Percentiles rank a stretch among this genome's conserved stretches.
Evolutionary conservation across 2,113 vertebrate genomes (phyloP).

Genomic region (Phainopepla nitens): DNA sequence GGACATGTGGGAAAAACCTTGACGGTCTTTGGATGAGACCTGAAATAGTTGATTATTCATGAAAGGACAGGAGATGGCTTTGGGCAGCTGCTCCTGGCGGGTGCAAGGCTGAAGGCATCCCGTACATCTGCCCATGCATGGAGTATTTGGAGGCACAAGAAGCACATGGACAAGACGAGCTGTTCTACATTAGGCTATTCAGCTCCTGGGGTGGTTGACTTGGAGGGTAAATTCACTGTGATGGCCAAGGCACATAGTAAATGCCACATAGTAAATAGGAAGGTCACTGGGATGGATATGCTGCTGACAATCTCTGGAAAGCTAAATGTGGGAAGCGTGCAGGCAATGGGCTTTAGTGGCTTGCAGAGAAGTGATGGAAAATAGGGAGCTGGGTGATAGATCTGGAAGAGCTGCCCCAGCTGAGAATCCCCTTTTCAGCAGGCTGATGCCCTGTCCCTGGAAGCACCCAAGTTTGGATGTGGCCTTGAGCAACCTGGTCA

Average conservation of each 20-base stretch:
- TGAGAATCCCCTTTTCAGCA: not conserved
- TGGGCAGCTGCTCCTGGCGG: accelerated
- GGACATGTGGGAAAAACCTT: not conserved
- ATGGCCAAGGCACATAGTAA: not conserved
- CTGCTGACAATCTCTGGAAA: not conserved
- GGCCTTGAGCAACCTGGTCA: not conserved
- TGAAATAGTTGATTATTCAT: not conserved
- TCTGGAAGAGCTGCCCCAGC: not conserved
- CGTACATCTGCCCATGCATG: accelerated
- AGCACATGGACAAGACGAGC: accelerated
- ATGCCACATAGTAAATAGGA: accelerated
- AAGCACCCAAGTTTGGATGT: not conserved
- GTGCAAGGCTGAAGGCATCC: not conserved
- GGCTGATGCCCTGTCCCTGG: not conserved
- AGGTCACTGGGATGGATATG: too few species aligned
- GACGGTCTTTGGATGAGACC: not conserved
- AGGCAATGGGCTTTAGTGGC: not conserved
- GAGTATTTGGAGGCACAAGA: not conserved
- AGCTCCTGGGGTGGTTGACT: not conserved
- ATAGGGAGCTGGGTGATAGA: not conserved
- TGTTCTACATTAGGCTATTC: not conserved
- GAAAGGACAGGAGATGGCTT: not conserved
- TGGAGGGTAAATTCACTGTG: accelerated
- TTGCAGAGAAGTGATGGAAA: not conserved
- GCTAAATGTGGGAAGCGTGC: accelerated